Base-by-base conservation (phyloP, 2,797 vertebrate species). In the Urophycis tenuis region DNA sequence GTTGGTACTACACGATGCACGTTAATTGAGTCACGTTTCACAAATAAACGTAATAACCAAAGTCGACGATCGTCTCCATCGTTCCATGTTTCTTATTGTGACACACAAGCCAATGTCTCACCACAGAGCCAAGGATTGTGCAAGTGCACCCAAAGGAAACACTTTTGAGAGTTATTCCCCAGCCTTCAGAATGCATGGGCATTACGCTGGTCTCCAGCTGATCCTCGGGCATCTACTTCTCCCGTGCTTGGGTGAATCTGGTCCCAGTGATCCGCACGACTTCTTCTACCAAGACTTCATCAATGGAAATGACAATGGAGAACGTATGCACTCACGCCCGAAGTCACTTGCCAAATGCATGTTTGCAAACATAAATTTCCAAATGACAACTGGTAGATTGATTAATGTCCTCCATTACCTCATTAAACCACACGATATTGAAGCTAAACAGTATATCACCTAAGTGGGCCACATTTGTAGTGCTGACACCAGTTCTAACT, bases 221-320 rank as follows among this genome's bases (percentile, higher is more conserved):
- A 71, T 88, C 22, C 67, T 89, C 41, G 81, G 92, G 73, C 80
- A 30, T 12, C 78, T 88, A 64, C 53, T 89, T 67, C 74, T 83
- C 0, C 53, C 86, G 3, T 77, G 79, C 74, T 74, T 80, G 4
- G 80, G 83, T 77, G 72, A 76, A 2, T 81, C 88, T 22, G 82
- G 81, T 25, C 90, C 93, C 3, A 69, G 74, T 36, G 92, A 86
- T 88, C 92, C 92, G 80, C 94, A 93, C 0, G 90, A 91, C 76
- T 96, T 96, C 90, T 94, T 95, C 87, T 95, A 96, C 82, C 91
- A 93, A 17, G 87, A 90, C 22, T 75, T 91, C 78, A 84, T 93
- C 78, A 90, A 86, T 0, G 84, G 91, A 85, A 85, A 90, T 5
- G 82, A 84, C 79, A 88, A 90, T n/a, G 89, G 91, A 79, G 84